These are phyloP conservation scores for Rambutsinella grinnellia DNA, from an alignment of 2,888 invertebrate species.

Conservation along the genomic window DNA sequence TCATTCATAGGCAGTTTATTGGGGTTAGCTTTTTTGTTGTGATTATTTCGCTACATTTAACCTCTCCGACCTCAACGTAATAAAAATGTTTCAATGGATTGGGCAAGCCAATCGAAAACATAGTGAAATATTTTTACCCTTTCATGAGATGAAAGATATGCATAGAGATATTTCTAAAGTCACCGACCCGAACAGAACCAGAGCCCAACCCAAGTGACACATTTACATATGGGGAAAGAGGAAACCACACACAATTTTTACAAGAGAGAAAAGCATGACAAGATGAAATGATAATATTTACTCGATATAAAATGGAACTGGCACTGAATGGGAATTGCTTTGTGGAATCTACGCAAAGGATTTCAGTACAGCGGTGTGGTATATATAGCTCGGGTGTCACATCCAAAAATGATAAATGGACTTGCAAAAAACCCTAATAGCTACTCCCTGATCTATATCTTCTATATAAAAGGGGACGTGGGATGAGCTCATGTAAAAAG, in stretches of 20 bases:
- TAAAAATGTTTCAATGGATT: too few relatives aligned
- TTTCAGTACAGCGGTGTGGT: background rate
- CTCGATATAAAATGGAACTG: conserved; percentile 1
- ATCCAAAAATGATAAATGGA: conserved; percentile 51
- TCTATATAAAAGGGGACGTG: background rate
- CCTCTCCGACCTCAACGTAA: background rate
- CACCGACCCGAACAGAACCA: background rate
- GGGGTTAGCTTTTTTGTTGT: background rate
- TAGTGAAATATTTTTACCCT: background rate
- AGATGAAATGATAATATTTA: conserved; percentile 47
- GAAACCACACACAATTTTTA: background rate
- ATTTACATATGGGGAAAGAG: background rate
- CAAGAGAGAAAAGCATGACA: background rate
- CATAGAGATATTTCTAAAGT: too few relatives aligned
- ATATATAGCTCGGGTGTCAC: conserved; percentile 27
- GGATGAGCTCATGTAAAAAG: background rate
- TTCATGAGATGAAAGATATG: too few relatives aligned
- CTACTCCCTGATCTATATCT: background rate
- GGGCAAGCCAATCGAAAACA: too few relatives aligned
- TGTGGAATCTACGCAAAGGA: background rate
- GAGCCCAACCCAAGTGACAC: conserved; percentile 15
- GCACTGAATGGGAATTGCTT: conserved; percentile 1
- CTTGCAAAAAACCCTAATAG: conserved; percentile 14
- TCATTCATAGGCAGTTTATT: background rate
- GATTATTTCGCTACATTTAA: background rate